Evolutionary conservation across 2,113 vertebrate species (phyloP), one percentile per base, ranked within the genome.

Genomic region (Acanthisitta chloris): DNA sequence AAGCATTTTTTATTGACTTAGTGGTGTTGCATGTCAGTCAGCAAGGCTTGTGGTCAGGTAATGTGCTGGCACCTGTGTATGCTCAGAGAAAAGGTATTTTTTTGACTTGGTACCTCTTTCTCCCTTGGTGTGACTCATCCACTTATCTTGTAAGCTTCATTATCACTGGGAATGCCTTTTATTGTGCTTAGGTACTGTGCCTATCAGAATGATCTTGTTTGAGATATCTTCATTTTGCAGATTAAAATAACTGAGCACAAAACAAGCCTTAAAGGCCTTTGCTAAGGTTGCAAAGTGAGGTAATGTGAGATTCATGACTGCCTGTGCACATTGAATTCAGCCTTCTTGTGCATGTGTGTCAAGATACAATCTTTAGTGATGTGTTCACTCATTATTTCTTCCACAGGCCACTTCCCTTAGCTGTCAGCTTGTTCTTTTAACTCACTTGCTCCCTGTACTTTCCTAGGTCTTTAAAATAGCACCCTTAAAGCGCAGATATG

Each of bases 221-320:
- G 91, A 94, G 92, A 95, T 93, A 73, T 74, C 94, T 96, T 96
- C 72, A 93, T 96, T 92, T 88, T 76, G 73, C 86, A 90, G 82
- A 77, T 73, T 71, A 86, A 85, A 93, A 88, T 81, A 92, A 58
- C 67, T 54, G 58, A 83, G 67, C 76, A 25, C 0, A 1, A 45
- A 88, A 58, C 79, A 73, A 26, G 51, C 38, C 51, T 81, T 88
- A 78, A 88, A 78, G 55, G 64, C 59, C 81, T 77, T 67, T 78
- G 38, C 76, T 92, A 81, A 86, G 57, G 80, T 52, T 90, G 76
- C 79, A 71, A 67, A 86, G 85, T 46, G 79, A 88, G 88, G 92
- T 74, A 90, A 86, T 86, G 82, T 51, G 81, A 80, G 71, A 80
- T 67, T 55, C 4, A 1, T 29, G 85, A 92, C 95, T 84, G 88